phyloP scores from a whole-genome alignment of 2,797 vertebrate species.

The Hoplostethus atlanticus region DNA sequence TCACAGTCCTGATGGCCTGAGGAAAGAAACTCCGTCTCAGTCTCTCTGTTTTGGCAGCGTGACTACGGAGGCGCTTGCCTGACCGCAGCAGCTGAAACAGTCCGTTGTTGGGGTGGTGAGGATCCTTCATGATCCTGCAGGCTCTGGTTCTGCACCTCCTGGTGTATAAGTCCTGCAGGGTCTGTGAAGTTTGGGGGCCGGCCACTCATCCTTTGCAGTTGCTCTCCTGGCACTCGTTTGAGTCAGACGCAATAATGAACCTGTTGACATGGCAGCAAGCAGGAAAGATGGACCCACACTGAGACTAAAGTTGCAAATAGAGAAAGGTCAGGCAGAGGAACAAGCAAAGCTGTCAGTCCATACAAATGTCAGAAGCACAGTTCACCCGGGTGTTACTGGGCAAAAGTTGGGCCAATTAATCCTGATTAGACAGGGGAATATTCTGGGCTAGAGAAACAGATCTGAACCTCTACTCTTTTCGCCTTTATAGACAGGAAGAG shows the following conservation, averaged over 20 bases:
- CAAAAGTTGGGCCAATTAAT: slow-evolving; percentile 48
- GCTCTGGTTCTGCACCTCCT: too few relatives aligned
- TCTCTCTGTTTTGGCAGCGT: too few relatives aligned
- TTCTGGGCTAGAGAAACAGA: neutral
- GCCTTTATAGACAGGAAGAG: slow-evolving; percentile 9
- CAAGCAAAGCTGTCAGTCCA: slow-evolving; percentile 39
- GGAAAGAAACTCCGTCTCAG: too few relatives aligned
- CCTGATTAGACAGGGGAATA: slow-evolving; percentile 27
- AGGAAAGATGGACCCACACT: neutral
- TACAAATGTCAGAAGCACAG: slow-evolving; percentile 55
- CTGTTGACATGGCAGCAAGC: neutral
- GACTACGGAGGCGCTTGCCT: too few relatives aligned
- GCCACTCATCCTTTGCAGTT: neutral
- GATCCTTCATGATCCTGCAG: too few relatives aligned
- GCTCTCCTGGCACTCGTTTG: neutral
- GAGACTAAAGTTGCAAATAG: slow-evolving; percentile 15
- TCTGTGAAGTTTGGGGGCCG: slow-evolving; percentile 11
- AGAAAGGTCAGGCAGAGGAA: slow-evolving; percentile 51
- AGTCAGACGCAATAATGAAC: slow-evolving; percentile 35
- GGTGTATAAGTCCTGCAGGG: too few relatives aligned
- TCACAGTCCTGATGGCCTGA: too few relatives aligned
- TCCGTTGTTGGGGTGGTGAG: too few relatives aligned
- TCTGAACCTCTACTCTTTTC: slow-evolving; percentile 1
- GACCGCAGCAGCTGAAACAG: too few relatives aligned
- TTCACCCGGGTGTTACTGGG: slow-evolving; percentile 38